phyloP scores from a whole-genome alignment of 2,797 vertebrate species.

The Phataginus tricuspis region DNA sequence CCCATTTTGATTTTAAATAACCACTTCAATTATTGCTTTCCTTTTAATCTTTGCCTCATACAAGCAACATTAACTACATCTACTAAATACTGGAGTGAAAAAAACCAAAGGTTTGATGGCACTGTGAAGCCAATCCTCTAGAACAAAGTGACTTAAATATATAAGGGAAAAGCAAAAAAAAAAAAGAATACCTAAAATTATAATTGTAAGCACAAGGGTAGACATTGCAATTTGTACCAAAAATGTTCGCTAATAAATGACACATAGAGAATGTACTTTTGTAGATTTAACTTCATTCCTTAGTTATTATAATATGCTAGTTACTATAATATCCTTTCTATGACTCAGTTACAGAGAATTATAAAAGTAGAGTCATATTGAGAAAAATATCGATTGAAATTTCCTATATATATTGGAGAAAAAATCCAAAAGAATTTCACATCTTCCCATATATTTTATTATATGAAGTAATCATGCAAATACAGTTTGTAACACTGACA shows the following conservation, averaged over 20 bases:
- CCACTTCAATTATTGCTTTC: background rate
- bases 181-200: background rate
- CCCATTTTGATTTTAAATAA: background rate
- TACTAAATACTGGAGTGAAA: background rate
- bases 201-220: background rate
- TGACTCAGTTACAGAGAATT: background rate
- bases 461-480: background rate
- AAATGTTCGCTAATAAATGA: background rate
- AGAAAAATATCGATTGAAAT: background rate
- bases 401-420: background rate
- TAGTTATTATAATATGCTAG: background rate
- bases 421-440: background rate
- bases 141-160: background rate
- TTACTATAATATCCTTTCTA: background rate
- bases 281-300: background rate
- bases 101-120: background rate
- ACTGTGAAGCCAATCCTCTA: background rate
- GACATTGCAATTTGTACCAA: background rate
- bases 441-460: background rate
- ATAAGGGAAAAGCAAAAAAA: background rate
- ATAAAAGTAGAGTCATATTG: background rate
- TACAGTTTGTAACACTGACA: background rate
- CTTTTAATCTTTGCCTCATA: background rate
- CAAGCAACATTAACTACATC: background rate
- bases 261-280: accelerated